Evolutionary conservation across 1,140 invertebrate genomes (phyloP).

Genomic region (Trypoxylus dichotomus): DNA sequence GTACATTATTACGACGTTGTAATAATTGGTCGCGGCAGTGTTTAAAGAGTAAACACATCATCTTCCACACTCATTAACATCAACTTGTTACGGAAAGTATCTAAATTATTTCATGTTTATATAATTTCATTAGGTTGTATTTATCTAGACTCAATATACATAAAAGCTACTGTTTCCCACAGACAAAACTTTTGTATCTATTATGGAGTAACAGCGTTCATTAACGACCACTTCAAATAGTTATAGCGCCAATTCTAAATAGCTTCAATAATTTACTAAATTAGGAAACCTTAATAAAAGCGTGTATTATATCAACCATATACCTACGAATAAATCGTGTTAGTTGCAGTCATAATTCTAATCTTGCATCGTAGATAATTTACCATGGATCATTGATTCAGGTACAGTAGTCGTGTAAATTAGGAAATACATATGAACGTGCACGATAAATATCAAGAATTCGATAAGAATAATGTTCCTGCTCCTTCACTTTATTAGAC

Average conservation of each 20-base stretch:
- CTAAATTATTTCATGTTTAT: too few species aligned
- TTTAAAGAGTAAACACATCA: too few species aligned
- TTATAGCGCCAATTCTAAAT: background rate
- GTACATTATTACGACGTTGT: too few species aligned
- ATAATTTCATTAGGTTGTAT: too few species aligned
- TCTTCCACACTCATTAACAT: too few species aligned
- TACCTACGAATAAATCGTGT: background rate
- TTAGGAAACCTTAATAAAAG: background rate
- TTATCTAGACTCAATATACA: too few species aligned
- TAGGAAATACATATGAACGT: constrained; percentile 17
- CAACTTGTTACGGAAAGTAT: too few species aligned
- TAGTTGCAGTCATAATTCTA: background rate
- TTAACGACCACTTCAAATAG: background rate
- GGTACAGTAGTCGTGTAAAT: constrained; percentile 18
- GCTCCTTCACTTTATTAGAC: background rate
- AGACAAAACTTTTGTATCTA: too few species aligned
- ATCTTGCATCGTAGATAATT: constrained; percentile 4
- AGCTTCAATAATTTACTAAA: background rate
- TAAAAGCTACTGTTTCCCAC: too few species aligned
- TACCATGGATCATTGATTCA: constrained; percentile 24
- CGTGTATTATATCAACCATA: background rate
- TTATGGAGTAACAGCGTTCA: background rate
- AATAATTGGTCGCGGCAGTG: too few species aligned
- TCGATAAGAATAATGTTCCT: constrained; percentile 4
- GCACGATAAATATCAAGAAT: background rate